Percentiles rank a stretch among this genome's conserved stretches.
phyloP scores from a whole-genome alignment of 2,888 invertebrate species.

The Nebria brevicollis region DNA sequence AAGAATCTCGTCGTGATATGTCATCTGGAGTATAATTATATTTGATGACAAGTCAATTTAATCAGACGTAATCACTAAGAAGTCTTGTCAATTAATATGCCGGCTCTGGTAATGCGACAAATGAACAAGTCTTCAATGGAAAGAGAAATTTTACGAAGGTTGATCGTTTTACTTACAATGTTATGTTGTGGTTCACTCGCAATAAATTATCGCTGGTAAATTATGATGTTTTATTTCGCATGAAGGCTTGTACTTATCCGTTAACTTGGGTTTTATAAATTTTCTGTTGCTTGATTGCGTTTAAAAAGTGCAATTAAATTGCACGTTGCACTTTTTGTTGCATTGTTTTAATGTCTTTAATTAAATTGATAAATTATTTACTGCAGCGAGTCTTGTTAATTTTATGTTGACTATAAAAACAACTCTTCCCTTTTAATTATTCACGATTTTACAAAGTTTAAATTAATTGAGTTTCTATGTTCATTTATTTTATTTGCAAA shows the following conservation, averaged over 20 bases:
- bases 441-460: background rate
- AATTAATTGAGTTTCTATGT: background rate
- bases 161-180: constrained; percentile 15
- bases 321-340: constrained; percentile 3
- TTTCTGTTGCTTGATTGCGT: constrained; percentile 8
- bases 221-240: constrained; percentile 43
- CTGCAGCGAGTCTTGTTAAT: background rate
- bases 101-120: background rate
- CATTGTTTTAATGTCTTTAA: constrained; percentile 20
- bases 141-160: background rate
- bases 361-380: constrained; percentile 1
- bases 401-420: background rate
- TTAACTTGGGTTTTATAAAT: constrained; percentile 23
- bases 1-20: background rate
- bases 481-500: background rate
- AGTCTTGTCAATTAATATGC: background rate
- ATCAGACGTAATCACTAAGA: background rate
- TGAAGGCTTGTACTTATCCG: constrained; percentile 6
- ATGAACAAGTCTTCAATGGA: background rate
- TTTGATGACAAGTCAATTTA: background rate
- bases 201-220: constrained; percentile 41
- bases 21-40: constrained; percentile 1
- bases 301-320: constrained; percentile 32
- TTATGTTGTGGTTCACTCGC: constrained; percentile 23
- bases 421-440: background rate